Evolutionary conservation across 2,888 invertebrate species (phyloP).

Genomic region (Drosophila subsilvestris): DNA sequence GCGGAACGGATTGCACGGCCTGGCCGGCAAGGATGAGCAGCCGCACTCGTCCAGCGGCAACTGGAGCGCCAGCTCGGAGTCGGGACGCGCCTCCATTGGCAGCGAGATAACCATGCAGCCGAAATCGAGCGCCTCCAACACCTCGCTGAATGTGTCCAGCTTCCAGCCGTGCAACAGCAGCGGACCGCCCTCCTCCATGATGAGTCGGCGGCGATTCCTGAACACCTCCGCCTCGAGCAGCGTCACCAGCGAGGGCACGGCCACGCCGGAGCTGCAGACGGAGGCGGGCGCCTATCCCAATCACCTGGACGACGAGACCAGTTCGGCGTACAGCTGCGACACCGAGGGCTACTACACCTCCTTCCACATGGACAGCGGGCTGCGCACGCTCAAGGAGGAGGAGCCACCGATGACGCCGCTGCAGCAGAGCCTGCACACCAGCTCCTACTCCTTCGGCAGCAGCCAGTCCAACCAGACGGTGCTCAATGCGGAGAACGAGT

Average conservation of each 20-base stretch:
- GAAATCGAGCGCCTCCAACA: conserved; percentile 89
- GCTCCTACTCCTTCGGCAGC: conserved; percentile 88
- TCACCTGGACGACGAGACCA: conserved; percentile 92
- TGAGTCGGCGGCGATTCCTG: conserved; percentile 88
- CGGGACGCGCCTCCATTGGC: conserved; percentile 93
- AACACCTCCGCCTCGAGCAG: conserved; percentile 92
- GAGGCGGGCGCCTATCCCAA: conserved; percentile 86
- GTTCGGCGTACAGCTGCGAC: conserved; percentile 97
- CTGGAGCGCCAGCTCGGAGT: conserved; percentile 97
- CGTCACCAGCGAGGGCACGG: conserved; percentile 92
- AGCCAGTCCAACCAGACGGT: conserved; percentile 89
- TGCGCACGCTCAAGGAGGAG: conserved; percentile 93
- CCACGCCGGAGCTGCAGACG: conserved; percentile 91
- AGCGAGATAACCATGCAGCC: conserved; percentile 91
- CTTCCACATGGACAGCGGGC: conserved; percentile 97
- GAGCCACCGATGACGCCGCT: conserved; percentile 89
- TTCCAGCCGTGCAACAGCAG: conserved; percentile 84
- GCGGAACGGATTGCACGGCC: conserved; percentile 85
- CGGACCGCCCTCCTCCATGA: conserved; percentile 88
- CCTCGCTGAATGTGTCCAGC: conserved; percentile 87
- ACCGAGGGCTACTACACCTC: conserved; percentile 99
- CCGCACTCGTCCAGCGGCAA: conserved; percentile 96
- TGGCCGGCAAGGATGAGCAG: conserved; percentile 88
- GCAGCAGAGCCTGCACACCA: conserved; percentile 87
- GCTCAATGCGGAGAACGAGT: conserved; percentile 92